phyloP scores from a whole-genome alignment of 2,888 invertebrate species.

The Drosophila subquinaria region DNA sequence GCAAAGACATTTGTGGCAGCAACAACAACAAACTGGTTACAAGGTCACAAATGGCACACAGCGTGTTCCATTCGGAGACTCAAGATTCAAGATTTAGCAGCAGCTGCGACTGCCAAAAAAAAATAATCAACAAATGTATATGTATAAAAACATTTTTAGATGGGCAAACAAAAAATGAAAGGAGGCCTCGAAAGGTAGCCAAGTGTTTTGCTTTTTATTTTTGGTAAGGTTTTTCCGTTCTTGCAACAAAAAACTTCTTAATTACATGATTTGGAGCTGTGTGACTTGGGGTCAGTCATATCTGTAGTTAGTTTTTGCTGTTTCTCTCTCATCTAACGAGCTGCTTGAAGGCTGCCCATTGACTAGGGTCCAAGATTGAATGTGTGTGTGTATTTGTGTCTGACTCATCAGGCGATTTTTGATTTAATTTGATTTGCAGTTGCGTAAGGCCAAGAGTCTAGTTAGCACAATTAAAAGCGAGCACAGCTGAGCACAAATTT shows the following conservation, averaged over 20 bases:
- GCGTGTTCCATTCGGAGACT: slow-evolving; percentile 14
- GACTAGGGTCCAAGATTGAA: slow-evolving; percentile 35
- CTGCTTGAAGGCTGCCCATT: slow-evolving; percentile 56
- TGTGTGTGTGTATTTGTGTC: slow-evolving; percentile 7
- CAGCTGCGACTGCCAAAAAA: slow-evolving; percentile 19
- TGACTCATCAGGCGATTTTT: slow-evolving; percentile 72
- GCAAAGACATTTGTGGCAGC: slow-evolving; percentile 47
- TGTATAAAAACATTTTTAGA: slow-evolving; percentile 1
- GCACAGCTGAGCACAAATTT: slow-evolving; percentile 29
- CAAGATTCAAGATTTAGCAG: slow-evolving; percentile 42
- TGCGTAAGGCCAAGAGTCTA: slow-evolving; percentile 68
- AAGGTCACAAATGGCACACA: slow-evolving; percentile 55
- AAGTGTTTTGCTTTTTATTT: slow-evolving; percentile 34
- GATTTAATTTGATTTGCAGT: slow-evolving; percentile 66
- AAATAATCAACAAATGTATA: not conserved
- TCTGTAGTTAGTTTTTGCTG: slow-evolving; percentile 14
- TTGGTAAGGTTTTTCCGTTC: slow-evolving; percentile 52
- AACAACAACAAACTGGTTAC: slow-evolving; percentile 28
- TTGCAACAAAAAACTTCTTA: slow-evolving; percentile 53
- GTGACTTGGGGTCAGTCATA: slow-evolving; percentile 41
- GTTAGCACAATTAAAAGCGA: slow-evolving; percentile 74
- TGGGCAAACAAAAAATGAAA: slow-evolving; percentile 56
- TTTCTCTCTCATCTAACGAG: slow-evolving; percentile 21
- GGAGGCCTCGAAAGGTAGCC: slow-evolving; percentile 55
- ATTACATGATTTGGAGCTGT: slow-evolving; percentile 64